These are phyloP conservation scores for Gymnocheta viridis DNA, from an alignment of 2,888 invertebrate genomes.

Conservation along the genomic window DNA sequence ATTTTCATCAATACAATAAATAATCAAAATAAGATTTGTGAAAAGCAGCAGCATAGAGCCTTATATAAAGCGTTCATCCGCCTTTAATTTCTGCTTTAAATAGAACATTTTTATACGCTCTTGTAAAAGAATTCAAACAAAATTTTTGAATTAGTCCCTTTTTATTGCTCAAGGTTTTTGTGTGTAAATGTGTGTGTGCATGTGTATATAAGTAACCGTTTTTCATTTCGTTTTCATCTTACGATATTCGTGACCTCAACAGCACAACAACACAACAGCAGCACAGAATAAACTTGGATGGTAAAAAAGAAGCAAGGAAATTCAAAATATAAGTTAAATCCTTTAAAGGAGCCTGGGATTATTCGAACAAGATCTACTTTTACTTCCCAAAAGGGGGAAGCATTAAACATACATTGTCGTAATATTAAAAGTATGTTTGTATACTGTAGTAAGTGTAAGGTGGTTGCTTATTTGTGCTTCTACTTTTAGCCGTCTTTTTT, in stretches of 20 bases:
- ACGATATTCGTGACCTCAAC: conserved; percentile 40
- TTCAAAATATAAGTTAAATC: conserved; percentile 21
- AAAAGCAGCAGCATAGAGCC: too few species aligned
- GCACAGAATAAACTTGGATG: not conserved
- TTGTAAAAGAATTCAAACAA: not conserved
- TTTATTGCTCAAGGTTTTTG: conserved; percentile 9
- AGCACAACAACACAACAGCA: conserved; percentile 3
- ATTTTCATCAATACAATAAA: too few species aligned
- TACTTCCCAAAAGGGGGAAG: not conserved
- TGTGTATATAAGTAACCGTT: not conserved
- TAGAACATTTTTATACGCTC: not conserved
- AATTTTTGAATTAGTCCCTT: not conserved
- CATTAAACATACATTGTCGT: not conserved
- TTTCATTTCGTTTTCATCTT: conserved; percentile 38
- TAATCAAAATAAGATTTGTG: too few species aligned
- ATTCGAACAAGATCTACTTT: conserved; percentile 10
- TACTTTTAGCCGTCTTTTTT: conserved; percentile 36
- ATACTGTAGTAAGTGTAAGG: not conserved
- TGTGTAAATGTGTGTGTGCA: not conserved
- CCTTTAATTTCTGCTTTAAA: not conserved
- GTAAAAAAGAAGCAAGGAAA: conserved; percentile 7
- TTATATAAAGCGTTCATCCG: not conserved
- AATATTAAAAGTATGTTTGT: not conserved
- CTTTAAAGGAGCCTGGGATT: conserved; percentile 45
- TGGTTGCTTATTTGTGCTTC: conserved; percentile 44